phyloP scores from a whole-genome alignment of 1,140 invertebrate species.

The Dendroctonus valens region DNA sequence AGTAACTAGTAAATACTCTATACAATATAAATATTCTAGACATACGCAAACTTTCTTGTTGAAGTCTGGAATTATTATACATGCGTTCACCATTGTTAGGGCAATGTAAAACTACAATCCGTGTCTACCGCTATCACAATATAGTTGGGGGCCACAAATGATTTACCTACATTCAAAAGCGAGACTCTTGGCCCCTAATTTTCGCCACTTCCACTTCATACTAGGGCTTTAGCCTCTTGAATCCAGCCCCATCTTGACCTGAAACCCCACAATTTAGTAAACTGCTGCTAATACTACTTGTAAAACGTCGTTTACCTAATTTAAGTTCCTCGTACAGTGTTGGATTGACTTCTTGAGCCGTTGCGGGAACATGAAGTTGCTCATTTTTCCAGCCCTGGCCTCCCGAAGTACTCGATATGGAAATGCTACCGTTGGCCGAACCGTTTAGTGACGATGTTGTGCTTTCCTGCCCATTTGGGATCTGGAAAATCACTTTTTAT shows the following conservation, averaged over 20 bases:
- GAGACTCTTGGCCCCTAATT: conserved; percentile 37
- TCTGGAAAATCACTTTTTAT: conserved; percentile 29
- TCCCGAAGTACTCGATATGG: conserved; percentile 46
- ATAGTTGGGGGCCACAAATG: background rate
- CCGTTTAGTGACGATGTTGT: conserved; percentile 42
- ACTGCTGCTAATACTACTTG: background rate
- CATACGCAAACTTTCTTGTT: no score
- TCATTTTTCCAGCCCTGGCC: conserved; percentile 52
- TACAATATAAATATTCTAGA: no score
- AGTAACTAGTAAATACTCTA: no score
- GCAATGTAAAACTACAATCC: conserved; percentile 21
- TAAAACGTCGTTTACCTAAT: conserved; percentile 51
- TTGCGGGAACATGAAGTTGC: conserved; percentile 46
- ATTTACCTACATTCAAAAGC: conserved; percentile 33
- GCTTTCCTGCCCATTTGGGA: conserved; percentile 40
- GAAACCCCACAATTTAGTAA: conserved; percentile 8
- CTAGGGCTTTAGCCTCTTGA: conserved; percentile 65
- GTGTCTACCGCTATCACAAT: conserved; percentile 29
- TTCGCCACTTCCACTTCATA: conserved; percentile 43
- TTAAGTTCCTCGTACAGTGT: conserved; percentile 76
- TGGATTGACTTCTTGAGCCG: conserved; percentile 64
- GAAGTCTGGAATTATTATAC: background rate
- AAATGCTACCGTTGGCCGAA: conserved; percentile 47
- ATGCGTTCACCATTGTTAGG: conserved; percentile 14
- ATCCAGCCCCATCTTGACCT: conserved; percentile 71